Evolutionary conservation across 2,888 invertebrate genomes (phyloP), one percentile per base, ranked within the genome.

Genomic region (Metacarcinus magister): DNA sequence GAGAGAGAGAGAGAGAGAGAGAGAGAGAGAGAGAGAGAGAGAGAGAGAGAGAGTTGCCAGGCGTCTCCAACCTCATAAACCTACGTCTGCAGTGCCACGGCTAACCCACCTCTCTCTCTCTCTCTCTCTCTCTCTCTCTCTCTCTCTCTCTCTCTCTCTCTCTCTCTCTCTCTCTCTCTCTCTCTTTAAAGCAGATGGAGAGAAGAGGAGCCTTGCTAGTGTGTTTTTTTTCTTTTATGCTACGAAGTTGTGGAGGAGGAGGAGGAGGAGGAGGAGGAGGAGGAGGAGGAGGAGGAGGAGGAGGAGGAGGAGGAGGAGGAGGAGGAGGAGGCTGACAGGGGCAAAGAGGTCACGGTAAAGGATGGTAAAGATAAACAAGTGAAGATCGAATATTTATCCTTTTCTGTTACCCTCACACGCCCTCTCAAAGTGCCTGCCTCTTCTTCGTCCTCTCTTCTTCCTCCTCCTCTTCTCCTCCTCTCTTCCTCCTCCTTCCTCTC

Each of bases 21-120:
- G 46, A 46, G 46, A 46, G 54, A 32, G 90, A 28, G 75, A 54
- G 54, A 54, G 54, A 54, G 54, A 54, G 54, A 54, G 54, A 54
- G 54, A 54, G 54, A 54, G 54, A 54, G 82, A 28, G 82, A 32
- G 92, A 28, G 92, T 93, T 94, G 89, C 96, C 94, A 93, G 44
- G 87, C 44, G 60, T 93, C 32, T 92, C 96, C 94, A 92, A 87
- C 94, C 92, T 89, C 94, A 92, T 94, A 93, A 96, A 94, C 43
- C 92, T n/a, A 8, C 90, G 54, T 95, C 91, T 28, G 39, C 95
- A 91, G 91, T 95, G 91, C 91, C 7, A 32, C 2, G 5, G 75
- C 60, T 23, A 39, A 93, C 28, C 28, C 28, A 19, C 82, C 54
- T 48, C 54, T 93, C 13, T 44, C 39, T 32, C 60, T n/a, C 39